Evolutionary conservation across 2,888 invertebrate species (phyloP).

Genomic region (Aporophyla nigra): DNA sequence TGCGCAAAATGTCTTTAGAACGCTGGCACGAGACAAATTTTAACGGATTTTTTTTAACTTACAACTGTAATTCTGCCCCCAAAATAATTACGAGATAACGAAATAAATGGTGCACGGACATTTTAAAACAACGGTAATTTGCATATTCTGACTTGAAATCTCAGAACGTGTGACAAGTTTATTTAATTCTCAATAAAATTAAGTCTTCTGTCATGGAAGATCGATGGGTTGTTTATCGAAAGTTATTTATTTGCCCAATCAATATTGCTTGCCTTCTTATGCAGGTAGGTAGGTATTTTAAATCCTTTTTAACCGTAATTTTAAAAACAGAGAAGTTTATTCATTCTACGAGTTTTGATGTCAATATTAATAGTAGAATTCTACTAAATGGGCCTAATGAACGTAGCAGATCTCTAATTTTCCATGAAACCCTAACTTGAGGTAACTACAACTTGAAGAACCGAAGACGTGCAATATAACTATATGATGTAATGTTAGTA

Average conservation of each 20-base stretch:
- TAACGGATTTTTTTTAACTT: conserved; percentile 53
- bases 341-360: background rate
- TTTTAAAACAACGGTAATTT: conserved; percentile 54
- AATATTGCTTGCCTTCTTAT: background rate
- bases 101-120: conserved; percentile 49
- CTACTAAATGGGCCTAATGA: background rate
- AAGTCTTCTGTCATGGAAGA: conserved; percentile 27
- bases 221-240: conserved; percentile 9
- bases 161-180: conserved; percentile 45
- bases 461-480: background rate
- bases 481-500: background rate
- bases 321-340: background rate
- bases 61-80: conserved; percentile 42
- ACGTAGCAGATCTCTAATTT: background rate
- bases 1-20: conserved; percentile 54
- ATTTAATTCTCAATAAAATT: conserved; percentile 48
- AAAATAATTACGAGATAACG: conserved; percentile 51
- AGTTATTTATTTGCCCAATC: conserved; percentile 1
- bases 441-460: background rate
- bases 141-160: conserved; percentile 38
- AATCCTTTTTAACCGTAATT: background rate
- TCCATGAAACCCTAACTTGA: background rate
- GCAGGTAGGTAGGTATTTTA: background rate
- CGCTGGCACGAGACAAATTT: conserved; percentile 59
- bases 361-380: background rate